Base-by-base conservation (phyloP, 2,113 vertebrate species). In the Galeopterus variegatus region DNA sequence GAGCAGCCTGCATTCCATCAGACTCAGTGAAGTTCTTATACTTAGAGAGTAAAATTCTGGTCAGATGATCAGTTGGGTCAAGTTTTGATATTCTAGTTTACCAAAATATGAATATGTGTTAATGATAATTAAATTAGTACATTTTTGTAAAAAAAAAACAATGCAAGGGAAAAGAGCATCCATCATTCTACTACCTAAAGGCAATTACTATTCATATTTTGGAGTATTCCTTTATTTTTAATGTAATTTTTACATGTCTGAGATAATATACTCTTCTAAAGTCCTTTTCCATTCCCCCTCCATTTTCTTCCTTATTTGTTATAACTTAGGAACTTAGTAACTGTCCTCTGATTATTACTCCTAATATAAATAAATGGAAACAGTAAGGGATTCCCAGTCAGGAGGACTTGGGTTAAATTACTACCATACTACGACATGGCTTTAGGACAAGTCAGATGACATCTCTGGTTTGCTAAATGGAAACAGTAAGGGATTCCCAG, bases 231-330 rank as follows among this genome's bases (percentile, higher is more conserved):
- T 93, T 92, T n/a, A 93, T 82, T 95, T 95, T 94, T 96, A 96
- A 88, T 95, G 77, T 45, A 93, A 36, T 93, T 94, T 96, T 97
- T 95, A 95, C 90, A 87, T 83, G 64, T 96, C 67, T 89, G 72
- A 65, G 79, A 93, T 97, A 97, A 96, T 96, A 96, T 79, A 85
- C n/a, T 97, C n/a, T n/a, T 41, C 50, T 48, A 33, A 95, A 15
- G 6, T 45, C 4, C 18, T 75, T 95, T 83, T 13, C 36, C 3
- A 64, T 52, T 26, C 1, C 8, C 8, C 8, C 5, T 92, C 67
- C 36, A 84, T 28, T 72, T 65, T 90, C 6, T 81, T 96, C 14
- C 28, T 92, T 95, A 14, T 86, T 87, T 65, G 4, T 75, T 83
- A 94, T 84, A 79, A 77, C 58, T 50, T 80, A 50, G 64, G 11